Percentiles rank a stretch among this genome's conserved stretches.
phyloP scores from a whole-genome alignment of 2,888 invertebrate species.

The Idaea straminata region DNA sequence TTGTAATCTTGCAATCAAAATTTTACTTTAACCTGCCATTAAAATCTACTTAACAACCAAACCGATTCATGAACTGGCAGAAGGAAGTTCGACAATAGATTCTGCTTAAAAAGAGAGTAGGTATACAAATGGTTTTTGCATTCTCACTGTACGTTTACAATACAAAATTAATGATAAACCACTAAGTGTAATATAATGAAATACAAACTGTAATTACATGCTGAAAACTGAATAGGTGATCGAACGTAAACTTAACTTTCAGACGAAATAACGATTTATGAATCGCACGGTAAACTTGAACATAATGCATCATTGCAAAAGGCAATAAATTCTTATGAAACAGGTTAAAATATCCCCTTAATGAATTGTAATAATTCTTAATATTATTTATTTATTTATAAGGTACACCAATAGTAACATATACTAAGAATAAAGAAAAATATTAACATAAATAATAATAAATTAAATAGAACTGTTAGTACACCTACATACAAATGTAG shows the following conservation, averaged over 20 bases:
- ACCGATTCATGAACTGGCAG: constrained; percentile 21
- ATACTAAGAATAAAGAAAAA: too few relatives aligned
- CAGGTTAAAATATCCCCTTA: background rate
- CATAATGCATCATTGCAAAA: background rate
- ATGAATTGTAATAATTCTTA: background rate
- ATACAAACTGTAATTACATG: background rate
- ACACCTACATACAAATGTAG: constrained; percentile 21
- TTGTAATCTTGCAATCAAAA: constrained; percentile 35
- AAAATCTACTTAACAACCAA: constrained; percentile 37
- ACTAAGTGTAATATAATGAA: background rate
- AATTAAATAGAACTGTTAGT: too few relatives aligned
- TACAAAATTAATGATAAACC: constrained; percentile 11
- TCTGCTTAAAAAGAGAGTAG: constrained; percentile 33
- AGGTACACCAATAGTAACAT: too few relatives aligned
- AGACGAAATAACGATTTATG: background rate
- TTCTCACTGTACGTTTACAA: constrained; percentile 31
- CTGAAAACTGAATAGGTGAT: background rate
- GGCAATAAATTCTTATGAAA: background rate
- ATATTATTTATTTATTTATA: too few relatives aligned
- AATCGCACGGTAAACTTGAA: background rate
- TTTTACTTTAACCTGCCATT: constrained; percentile 37
- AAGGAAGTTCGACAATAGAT: constrained; percentile 34
- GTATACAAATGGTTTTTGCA: constrained; percentile 27
- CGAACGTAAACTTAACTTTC: background rate
- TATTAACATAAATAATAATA: too few relatives aligned